Base-by-base conservation (phyloP, 2,797 vertebrate genomes). In the Kryptopterus vitreolus region DNA sequence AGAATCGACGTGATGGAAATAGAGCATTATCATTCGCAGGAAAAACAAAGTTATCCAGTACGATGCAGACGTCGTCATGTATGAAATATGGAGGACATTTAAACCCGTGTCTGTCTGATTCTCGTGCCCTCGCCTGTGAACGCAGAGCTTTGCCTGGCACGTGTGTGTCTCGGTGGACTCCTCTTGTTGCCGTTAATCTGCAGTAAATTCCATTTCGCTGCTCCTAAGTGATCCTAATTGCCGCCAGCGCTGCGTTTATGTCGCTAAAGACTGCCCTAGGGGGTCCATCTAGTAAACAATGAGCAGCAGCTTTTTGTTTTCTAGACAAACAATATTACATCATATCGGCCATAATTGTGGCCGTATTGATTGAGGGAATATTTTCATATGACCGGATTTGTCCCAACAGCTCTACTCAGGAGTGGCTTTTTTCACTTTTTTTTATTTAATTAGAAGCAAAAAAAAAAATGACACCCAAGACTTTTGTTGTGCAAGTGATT, bases 141-240 rank as follows among this genome's bases (percentile, higher is more conserved):
- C 53, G 31, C 50, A 52, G n/a, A 77, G 80, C 57, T 77, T 63
- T 33, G 10, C 18, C 38, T 59, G 38, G 68, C 72, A 59, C 46
- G 55, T 20, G 15, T 33, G 33, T 16, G 62, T 82, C 35, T 77
- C 68, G 70, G 43, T 50, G 79, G 76, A 57, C 76, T 84, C 46
- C 29, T 69, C 73, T 85, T 70, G 78, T 52, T 83, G 77, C 31
- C 35, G 59, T 83, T 87, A 87, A 89, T 86, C 82, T 82, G 85
- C 81, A 80, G 76, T 85, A 85, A 84, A 86, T 83, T 87, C 81
- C 84, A 83, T 88, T 86, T 85, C 72, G 77, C 85, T 74, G 77
- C 84, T 68, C 77, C 83, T 87, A 86, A 87, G 85, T 89, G 88
- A 85, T 86, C 72, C 77, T 87, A 84, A 87, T 89, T 89, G 84